phyloP scores from a whole-genome alignment of 53 echinoderm and acorn worm species.

The Pentamera pediparva region DNA sequence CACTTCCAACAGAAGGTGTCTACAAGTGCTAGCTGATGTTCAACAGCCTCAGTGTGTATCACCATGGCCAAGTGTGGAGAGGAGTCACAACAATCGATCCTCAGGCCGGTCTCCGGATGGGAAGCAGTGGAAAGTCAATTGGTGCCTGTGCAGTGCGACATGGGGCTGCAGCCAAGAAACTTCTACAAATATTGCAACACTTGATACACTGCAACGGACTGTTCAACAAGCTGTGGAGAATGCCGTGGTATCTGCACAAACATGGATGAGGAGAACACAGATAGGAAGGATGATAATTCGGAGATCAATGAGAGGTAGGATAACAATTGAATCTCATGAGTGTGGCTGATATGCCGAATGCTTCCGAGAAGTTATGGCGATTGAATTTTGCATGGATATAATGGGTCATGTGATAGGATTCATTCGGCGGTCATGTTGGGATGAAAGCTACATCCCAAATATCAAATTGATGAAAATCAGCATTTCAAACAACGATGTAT shows the following conservation, averaged over 20 bases:
- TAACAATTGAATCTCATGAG: background rate
- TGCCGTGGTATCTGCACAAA: background rate
- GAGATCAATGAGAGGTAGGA: background rate
- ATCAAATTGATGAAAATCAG: background rate
- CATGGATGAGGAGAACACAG: background rate
- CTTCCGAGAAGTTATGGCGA: background rate
- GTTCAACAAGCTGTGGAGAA: constrained; percentile 1
- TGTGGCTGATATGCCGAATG: constrained; percentile 2
- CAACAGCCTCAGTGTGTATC: background rate
- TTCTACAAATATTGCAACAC: background rate
- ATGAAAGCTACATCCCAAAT: no score
- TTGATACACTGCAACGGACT: background rate
- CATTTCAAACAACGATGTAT: background rate
- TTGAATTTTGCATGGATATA: no score
- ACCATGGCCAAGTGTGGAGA: background rate
- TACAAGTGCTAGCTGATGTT: background rate
- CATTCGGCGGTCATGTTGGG: background rate
- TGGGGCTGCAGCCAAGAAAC: background rate
- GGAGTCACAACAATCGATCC: background rate
- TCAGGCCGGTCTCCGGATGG: background rate
- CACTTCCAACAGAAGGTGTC: background rate
- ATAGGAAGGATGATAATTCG: background rate
- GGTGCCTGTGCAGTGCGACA: background rate
- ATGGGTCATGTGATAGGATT: background rate
- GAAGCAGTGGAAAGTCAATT: background rate